Conservation (phyloP, 2,113 vertebrate genomes). For the Myxocyprinus asiaticus region DNA sequence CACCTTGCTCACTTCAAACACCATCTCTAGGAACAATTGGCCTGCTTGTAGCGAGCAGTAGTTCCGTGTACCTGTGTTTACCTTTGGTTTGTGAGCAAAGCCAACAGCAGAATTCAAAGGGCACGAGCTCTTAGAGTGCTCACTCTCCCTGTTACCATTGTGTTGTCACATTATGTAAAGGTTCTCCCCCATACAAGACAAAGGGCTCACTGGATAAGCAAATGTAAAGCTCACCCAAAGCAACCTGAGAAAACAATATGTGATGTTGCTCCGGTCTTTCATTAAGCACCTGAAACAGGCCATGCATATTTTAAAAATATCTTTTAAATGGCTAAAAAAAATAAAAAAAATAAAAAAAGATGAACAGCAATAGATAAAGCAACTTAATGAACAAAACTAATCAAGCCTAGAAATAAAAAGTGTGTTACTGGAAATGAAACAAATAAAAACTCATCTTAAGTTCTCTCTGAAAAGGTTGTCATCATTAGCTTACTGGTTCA, state of each 20-base stretch:
- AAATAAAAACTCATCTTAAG: too few species aligned
- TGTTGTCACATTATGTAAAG: conserved; percentile 22
- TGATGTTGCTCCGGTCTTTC: not conserved
- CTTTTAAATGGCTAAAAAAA: too few species aligned
- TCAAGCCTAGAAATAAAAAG: too few species aligned
- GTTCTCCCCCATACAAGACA: conserved; percentile 14
- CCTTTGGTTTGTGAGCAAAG: conserved; percentile 70
- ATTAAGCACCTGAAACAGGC: not conserved
- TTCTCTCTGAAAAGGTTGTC: too few species aligned
- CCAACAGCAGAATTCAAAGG: conserved; percentile 68
- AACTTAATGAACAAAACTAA: too few species aligned
- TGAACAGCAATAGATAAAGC: too few species aligned
- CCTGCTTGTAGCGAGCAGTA: conserved; percentile 65
- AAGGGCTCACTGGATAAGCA: conserved; percentile 20
- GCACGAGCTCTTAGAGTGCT: conserved; percentile 54
- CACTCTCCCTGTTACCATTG: conserved; percentile 44
- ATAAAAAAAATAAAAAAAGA: too few species aligned
- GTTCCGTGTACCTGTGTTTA: conserved; percentile 71
- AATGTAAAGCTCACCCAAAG: conserved; percentile 6
- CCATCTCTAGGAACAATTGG: conserved; percentile 73
- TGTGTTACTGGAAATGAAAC: too few species aligned
- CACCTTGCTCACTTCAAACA: conserved; percentile 68
- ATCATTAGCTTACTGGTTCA: too few species aligned
- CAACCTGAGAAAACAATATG: conserved; percentile 12
- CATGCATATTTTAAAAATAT: not conserved